Evolutionary conservation across 92 coral and sea anemone species (phyloP).

Genomic region (Palythoa grandiflora): DNA sequence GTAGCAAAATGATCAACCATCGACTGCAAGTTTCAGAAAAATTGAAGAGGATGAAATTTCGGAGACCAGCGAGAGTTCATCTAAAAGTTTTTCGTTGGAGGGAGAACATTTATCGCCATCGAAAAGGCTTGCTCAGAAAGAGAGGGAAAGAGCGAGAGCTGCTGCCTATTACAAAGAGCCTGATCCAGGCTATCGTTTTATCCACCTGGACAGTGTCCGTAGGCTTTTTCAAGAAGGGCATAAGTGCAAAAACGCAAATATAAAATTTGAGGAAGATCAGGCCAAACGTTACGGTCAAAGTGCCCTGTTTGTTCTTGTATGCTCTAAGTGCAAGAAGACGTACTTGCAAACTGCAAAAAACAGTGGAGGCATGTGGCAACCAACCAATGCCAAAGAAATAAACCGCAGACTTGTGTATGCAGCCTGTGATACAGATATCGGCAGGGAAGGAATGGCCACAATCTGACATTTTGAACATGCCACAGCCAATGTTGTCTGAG

Average conservation of each 20-base stretch:
- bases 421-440: conserved; percentile 58
- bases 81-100: conserved; percentile 1
- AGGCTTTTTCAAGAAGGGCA: conserved; percentile 55
- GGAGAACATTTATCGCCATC: background rate
- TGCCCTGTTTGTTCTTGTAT: conserved; percentile 43
- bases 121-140: conserved; percentile 1
- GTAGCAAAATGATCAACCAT: conserved; percentile 19
- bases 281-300: conserved; percentile 59
- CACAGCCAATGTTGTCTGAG: conserved; percentile 55
- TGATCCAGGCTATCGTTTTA: conserved; percentile 60
- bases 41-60: conserved; percentile 10
- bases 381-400: conserved; percentile 56
- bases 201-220: conserved; percentile 48
- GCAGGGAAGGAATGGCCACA: conserved; percentile 63
- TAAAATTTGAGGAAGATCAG: conserved; percentile 46
- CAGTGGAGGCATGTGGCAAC: conserved; percentile 42
- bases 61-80: conserved; percentile 7
- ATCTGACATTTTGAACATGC: conserved; percentile 61
- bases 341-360: conserved; percentile 54
- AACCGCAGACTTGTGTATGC: conserved; percentile 63
- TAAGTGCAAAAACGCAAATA: conserved; percentile 48
- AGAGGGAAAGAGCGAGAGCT: conserved; percentile 7
- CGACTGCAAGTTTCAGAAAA: conserved; percentile 22
- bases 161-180: conserved; percentile 16
- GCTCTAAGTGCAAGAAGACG: conserved; percentile 56